These are phyloP conservation scores for Labeo rohita DNA, from an alignment of 2,113 vertebrate species.

Conservation along the genomic window DNA sequence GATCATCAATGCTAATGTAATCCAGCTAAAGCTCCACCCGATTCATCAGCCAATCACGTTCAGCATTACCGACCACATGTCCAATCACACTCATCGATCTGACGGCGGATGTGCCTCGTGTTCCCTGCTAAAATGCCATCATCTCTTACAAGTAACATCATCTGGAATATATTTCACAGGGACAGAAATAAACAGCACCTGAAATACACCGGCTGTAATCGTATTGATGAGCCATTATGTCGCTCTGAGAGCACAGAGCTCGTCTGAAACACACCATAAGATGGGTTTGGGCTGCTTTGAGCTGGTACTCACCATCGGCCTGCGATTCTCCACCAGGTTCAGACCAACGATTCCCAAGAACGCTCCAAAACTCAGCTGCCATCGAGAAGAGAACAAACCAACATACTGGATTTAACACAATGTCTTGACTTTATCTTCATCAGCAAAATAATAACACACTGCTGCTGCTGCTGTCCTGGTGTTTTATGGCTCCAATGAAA, in stretches of 20 bases:
- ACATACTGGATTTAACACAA: background rate
- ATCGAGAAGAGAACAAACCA: background rate
- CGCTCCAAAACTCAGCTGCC: conserved; percentile 91
- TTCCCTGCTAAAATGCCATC: conserved; percentile 58
- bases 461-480: background rate
- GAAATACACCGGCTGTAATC: background rate
- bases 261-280: background rate
- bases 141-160: background rate
- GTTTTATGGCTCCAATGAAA: background rate
- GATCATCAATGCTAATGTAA: conserved; percentile 70
- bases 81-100: conserved; percentile 56
- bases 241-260: background rate
- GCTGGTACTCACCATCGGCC: conserved; percentile 86
- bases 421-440: background rate
- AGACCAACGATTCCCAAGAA: conserved; percentile 91
- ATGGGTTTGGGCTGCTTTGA: background rate
- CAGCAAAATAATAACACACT: background rate
- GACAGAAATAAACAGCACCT: conserved; percentile 34
- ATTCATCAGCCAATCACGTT: conserved; percentile 65
- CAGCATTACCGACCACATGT: conserved; percentile 53
- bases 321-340: conserved; percentile 91
- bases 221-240: conserved; percentile 2
- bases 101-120: conserved; percentile 50
- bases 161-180: background rate
- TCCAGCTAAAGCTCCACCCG: conserved; percentile 59